Evolutionary conservation across 2,888 invertebrate species (phyloP).

Genomic region (Saturnia japonica): DNA sequence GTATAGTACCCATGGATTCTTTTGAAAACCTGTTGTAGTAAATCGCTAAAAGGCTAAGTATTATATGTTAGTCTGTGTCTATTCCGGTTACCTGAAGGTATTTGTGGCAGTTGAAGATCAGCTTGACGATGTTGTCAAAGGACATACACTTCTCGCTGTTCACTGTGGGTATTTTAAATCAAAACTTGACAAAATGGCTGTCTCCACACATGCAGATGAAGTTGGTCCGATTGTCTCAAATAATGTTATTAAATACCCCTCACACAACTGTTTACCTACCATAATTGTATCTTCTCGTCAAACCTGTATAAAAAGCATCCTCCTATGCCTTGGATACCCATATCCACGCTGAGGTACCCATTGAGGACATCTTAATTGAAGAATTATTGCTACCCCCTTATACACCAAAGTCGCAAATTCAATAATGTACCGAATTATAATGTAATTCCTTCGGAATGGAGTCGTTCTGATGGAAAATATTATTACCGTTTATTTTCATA

Average conservation of each 20-base stretch:
- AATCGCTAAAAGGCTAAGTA: too few species aligned
- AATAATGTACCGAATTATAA: conserved; percentile 39
- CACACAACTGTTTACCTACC: neutral
- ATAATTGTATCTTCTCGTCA: neutral
- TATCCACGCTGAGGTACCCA: conserved; percentile 33
- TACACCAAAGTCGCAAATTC: conserved; percentile 48
- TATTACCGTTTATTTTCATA: neutral
- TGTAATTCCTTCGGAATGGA: conserved; percentile 29
- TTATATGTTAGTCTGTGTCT: too few species aligned
- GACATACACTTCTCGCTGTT: too few species aligned
- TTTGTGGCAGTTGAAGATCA: too few species aligned
- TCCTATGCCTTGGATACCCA: conserved; percentile 24
- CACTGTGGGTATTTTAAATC: too few species aligned
- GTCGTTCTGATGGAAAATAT: conserved; percentile 18
- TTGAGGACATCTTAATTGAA: conserved; percentile 59
- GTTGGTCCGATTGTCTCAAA: too few species aligned
- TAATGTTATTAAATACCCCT: neutral
- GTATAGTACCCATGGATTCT: too few species aligned
- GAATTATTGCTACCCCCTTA: conserved; percentile 63
- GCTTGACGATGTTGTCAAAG: too few species aligned
- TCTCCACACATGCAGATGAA: too few species aligned
- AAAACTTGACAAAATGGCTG: too few species aligned
- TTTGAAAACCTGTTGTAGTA: too few species aligned
- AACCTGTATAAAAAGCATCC: conserved; percentile 21
- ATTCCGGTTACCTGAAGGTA: too few species aligned